Conservation (phyloP, 2,797 vertebrate genomes). For the Basileuterus tristriatus region DNA sequence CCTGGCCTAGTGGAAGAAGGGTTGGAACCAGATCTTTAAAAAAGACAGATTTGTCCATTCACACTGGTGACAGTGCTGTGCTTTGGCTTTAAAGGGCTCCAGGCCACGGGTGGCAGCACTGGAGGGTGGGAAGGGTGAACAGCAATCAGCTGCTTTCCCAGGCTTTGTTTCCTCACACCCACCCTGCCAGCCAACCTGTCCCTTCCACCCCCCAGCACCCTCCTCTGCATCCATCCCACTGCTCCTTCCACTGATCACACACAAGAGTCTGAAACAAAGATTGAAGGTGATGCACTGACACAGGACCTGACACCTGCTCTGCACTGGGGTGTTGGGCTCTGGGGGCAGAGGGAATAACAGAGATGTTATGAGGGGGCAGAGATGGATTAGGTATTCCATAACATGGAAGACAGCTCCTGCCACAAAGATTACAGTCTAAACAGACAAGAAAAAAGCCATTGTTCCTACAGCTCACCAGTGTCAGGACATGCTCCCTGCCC, state of each 20-base stretch:
- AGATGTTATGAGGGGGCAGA: not conserved
- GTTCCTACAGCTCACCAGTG: constrained; percentile 37
- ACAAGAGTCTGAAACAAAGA: not conserved
- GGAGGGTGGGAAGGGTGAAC: not conserved
- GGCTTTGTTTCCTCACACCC: not conserved
- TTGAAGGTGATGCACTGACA: not conserved
- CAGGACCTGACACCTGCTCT: not conserved
- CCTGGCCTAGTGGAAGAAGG: not conserved
- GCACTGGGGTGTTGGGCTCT: not conserved
- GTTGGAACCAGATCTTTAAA: not conserved
- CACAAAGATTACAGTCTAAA: constrained; percentile 23
- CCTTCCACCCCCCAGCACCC: not conserved
- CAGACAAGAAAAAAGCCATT: constrained; percentile 58
- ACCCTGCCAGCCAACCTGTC: not conserved
- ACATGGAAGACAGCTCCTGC: not conserved
- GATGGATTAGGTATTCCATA: not conserved
- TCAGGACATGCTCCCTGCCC: constrained; percentile 32
- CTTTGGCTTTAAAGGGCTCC: not conserved
- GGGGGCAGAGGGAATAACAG: not conserved
- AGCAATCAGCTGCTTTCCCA: not conserved
- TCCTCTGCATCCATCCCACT: not conserved
- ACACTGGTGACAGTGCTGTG: not conserved
- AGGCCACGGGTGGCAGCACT: not conserved
- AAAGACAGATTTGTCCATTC: not conserved
- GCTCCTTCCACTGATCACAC: not conserved